Percentiles rank a stretch among this genome's conserved stretches.
phyloP scores from a whole-genome alignment of 2,888 invertebrate species.

The Busseola fusca region DNA sequence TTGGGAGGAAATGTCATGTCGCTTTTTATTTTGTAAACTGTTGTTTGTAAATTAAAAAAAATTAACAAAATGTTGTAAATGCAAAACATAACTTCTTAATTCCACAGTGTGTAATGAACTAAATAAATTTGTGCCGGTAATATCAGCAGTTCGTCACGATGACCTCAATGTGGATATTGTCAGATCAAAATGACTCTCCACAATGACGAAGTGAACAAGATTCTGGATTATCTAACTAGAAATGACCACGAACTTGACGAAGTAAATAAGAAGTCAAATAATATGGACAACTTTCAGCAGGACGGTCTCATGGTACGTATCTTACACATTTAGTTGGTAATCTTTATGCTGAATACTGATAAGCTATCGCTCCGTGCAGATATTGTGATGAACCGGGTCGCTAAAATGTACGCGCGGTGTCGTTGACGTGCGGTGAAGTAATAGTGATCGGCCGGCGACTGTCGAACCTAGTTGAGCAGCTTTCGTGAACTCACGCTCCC shows the following conservation, averaged over 20 bases:
- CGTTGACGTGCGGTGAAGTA: conserved; percentile 80
- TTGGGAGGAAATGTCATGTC: conserved; percentile 83
- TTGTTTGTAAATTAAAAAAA: conserved; percentile 67
- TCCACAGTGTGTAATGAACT: conserved; percentile 51
- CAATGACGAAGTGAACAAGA: conserved; percentile 82
- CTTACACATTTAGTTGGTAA: conserved; percentile 55
- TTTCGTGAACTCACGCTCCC: conserved; percentile 84
- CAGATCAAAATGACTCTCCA: conserved; percentile 78
- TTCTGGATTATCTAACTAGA: conserved; percentile 81
- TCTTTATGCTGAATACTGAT: conserved; percentile 72
- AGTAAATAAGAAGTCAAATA: conserved; percentile 71
- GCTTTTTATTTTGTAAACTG: conserved; percentile 76
- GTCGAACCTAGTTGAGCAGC: conserved; percentile 81
- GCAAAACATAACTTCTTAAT: conserved; percentile 47
- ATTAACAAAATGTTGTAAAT: conserved; percentile 61
- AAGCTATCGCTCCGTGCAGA: conserved; percentile 71
- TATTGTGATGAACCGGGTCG: conserved; percentile 67
- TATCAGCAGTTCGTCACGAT: conserved; percentile 65
- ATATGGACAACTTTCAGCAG: conserved; percentile 82
- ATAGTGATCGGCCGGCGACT: conserved; percentile 78
- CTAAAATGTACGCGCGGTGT: conserved; percentile 69
- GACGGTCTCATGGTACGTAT: conserved; percentile 82
- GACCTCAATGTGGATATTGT: conserved; percentile 67
- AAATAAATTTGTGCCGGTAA: conserved; percentile 46
- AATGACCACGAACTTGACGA: conserved; percentile 76